Percentiles rank a stretch among this genome's conserved stretches.
phyloP scores from a whole-genome alignment of 1,140 invertebrate genomes.

The Nomia melanderi region DNA sequence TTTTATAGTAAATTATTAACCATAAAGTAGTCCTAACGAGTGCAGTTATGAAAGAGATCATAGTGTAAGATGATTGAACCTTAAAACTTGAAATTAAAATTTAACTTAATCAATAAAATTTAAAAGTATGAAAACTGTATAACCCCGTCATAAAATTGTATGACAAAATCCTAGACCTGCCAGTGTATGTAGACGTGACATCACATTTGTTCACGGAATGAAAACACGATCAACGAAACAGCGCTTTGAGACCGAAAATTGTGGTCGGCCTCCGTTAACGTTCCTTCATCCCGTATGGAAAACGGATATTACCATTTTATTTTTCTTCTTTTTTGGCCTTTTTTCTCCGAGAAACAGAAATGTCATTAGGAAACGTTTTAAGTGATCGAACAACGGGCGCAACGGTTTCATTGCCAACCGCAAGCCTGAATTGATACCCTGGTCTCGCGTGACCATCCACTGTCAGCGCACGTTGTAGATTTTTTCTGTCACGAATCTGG shows the following conservation, averaged over 20 bases:
- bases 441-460: background rate
- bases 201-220: slow-evolving; percentile 7
- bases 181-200: slow-evolving; percentile 6
- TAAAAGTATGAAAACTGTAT: too few species aligned
- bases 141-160: too few species aligned
- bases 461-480: background rate
- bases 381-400: background rate
- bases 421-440: background rate
- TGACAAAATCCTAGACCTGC: too few species aligned
- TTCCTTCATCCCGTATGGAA: background rate
- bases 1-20: too few species aligned
- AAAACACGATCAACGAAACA: slow-evolving; percentile 26
- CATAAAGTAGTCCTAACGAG: too few species aligned
- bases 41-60: too few species aligned
- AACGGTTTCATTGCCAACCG: background rate
- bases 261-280: background rate
- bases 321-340: too few species aligned
- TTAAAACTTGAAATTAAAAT: too few species aligned
- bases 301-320: slow-evolving; percentile 2
- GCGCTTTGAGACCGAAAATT: background rate
- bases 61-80: too few species aligned
- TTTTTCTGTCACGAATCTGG: background rate
- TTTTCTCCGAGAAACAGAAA: slow-evolving; percentile 13
- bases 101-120: too few species aligned
- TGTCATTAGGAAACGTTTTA: slow-evolving; percentile 10